These are phyloP conservation scores for Dasypus novemcinctus DNA, from an alignment of 2,113 vertebrate genomes.

Conservation along the genomic window DNA sequence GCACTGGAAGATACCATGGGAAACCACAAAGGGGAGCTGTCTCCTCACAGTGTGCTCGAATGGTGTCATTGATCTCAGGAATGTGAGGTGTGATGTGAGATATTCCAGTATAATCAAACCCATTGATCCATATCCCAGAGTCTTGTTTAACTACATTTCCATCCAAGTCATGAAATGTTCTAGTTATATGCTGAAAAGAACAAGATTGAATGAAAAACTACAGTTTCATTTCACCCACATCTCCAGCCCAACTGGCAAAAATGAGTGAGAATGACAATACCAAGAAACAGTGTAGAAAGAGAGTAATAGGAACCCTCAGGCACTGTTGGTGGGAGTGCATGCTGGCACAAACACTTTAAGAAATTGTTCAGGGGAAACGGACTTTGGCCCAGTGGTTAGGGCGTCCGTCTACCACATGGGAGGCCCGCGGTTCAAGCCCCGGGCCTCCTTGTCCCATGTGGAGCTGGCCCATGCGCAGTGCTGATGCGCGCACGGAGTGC, in stretches of 20 bases:
- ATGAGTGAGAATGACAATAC: neutral
- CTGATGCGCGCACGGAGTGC: too few species aligned
- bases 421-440: too few species aligned
- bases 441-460: too few species aligned
- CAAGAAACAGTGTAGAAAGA: neutral
- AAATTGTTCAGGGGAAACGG: too few species aligned
- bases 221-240: neutral
- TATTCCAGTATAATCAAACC: constrained; percentile 94
- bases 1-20: constrained; percentile 96
- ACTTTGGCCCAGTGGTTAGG: too few species aligned
- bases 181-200: constrained; percentile 87
- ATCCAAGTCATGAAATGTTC: constrained; percentile 90
- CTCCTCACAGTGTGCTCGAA: constrained; percentile 88
- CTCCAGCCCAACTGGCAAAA: neutral
- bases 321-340: neutral
- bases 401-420: too few species aligned
- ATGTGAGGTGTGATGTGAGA: constrained; percentile 91
- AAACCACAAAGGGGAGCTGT: constrained; percentile 93
- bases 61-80: constrained; percentile 93
- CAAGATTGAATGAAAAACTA: neutral
- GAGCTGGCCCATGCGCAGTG: too few species aligned
- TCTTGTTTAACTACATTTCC: constrained; percentile 90
- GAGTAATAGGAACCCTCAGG: too few species aligned
- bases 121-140: constrained; percentile 97
- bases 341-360: neutral